A percentile compares a stretch with the other conserved stretches of the same genome.
phyloP scores from a whole-genome alignment of 2,797 vertebrate genomes.

The Macrochelys suwanniensis region DNA sequence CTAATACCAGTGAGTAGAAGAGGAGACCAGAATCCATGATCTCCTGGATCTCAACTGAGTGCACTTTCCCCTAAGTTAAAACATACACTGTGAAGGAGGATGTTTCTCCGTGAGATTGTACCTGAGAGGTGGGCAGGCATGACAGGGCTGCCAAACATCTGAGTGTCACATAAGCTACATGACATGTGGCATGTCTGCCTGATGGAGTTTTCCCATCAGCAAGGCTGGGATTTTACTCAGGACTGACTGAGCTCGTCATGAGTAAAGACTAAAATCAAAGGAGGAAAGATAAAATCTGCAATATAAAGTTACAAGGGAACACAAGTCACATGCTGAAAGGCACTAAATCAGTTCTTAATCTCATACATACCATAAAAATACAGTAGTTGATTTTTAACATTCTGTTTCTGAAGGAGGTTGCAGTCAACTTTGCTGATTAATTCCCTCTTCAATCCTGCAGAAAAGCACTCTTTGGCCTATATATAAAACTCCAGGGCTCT shows the following conservation, averaged over 20 bases:
- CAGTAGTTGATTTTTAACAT: constrained; percentile 63
- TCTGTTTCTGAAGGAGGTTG: constrained; percentile 67
- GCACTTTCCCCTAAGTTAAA: not conserved
- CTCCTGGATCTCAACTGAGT: not conserved
- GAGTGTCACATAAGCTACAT: too few relatives aligned
- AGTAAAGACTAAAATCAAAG: constrained; percentile 27
- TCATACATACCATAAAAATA: constrained; percentile 59
- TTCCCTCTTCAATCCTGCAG: constrained; percentile 57
- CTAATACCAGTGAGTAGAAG: not conserved
- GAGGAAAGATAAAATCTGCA: constrained; percentile 30
- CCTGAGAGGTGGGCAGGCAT: not conserved
- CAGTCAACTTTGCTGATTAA: constrained; percentile 74
- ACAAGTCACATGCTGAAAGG: constrained; percentile 59
- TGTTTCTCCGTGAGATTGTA: not conserved
- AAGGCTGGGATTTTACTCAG: not conserved
- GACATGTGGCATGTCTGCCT: not conserved
- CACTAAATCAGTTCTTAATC: constrained; percentile 54
- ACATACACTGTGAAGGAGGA: not conserved
- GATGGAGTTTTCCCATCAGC: not conserved
- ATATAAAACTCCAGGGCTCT: constrained; percentile 57
- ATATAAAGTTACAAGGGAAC: constrained; percentile 36
- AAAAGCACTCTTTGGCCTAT: constrained; percentile 68
- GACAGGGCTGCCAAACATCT: not conserved
- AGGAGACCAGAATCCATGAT: not conserved
- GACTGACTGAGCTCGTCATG: not conserved